Conservation (phyloP, 2,888 invertebrate genomes). For the Notodonta ziczac region DNA sequence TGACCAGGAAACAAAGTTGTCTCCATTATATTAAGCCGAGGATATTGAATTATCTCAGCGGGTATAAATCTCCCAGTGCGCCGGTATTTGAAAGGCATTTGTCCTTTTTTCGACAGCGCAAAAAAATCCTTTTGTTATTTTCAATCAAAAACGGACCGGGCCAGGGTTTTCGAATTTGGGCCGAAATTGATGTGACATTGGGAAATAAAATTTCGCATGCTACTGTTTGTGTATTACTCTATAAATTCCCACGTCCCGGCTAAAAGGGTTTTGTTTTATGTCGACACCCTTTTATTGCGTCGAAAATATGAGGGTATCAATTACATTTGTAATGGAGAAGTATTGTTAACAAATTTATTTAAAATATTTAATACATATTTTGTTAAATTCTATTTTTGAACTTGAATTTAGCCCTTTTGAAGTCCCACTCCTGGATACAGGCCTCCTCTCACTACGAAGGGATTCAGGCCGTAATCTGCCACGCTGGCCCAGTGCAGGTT, state of each 20-base stretch:
- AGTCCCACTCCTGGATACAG: no score
- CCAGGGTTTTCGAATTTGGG: conserved; percentile 35
- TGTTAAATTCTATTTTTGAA: no score
- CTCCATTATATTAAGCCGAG: conserved; percentile 61
- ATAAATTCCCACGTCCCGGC: conserved; percentile 14
- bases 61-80: conserved; percentile 61
- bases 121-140: conserved; percentile 71
- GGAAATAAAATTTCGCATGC: conserved; percentile 15
- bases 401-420: no score
- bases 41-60: conserved; percentile 68
- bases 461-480: no score
- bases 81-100: conserved; percentile 67
- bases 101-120: conserved; percentile 57
- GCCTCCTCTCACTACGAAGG: no score
- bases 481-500: no score
- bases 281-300: conserved; percentile 13
- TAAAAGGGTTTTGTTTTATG: conserved; percentile 35
- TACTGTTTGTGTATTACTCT: conserved; percentile 18
- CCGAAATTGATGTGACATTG: conserved; percentile 14
- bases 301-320: conserved; percentile 14
- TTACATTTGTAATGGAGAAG: conserved; percentile 11
- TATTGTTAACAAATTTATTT: neutral
- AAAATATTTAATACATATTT: no score
- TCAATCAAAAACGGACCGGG: conserved; percentile 57
- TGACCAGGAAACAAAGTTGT: conserved; percentile 37